Evolutionary conservation across 2,888 invertebrate species (phyloP), one percentile per base, ranked within the genome.

Genomic region (Cordilura impudica): DNA sequence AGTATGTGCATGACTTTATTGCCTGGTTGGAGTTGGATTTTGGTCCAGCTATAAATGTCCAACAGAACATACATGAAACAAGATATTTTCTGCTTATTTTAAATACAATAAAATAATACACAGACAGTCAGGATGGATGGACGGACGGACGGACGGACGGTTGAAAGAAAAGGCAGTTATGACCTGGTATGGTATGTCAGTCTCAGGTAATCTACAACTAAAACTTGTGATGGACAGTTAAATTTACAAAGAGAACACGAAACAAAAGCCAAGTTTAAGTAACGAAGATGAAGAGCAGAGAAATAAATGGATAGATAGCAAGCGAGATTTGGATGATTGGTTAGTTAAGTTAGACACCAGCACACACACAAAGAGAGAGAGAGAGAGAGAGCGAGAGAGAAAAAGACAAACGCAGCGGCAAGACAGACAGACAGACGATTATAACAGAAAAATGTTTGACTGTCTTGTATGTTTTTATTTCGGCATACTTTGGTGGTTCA

Each of bases 1-100:
- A n/a, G n/a, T 12, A 47, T 19, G 19, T 12, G n/a, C 10, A 4
- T 51, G 14, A 6, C 49, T 23, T 51, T 18, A n/a, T n/a, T 21
- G 49, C 23, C n/a, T 51, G 51, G 14, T 14, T 14, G n/a, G 35
- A 39, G 35, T 39, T 39, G 35, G 4, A 39, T 39, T 39, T 39
- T 39, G 31, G 54, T 21, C 6, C 56, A 39, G 29, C 71, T 60
- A 66, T 72, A 61, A 72, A 35, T 54, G 73, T 63, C 63, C 31
- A 69, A 21, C 0, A 14, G 47, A 45, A 69, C 73, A 69, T 23
- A 60, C 69, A 73, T 78, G 78, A 78, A 78, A 78, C 69, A 73
- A 70, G 78, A 78, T 78, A 78, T 78, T 70, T 78, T 78, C 65
- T 70, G 70, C 70, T 78, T 73, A 70, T 78, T 78, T 78, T 65